These are phyloP conservation scores for Teleogryllus oceanicus DNA, from an alignment of 2,888 invertebrate species.

Conservation along the genomic window DNA sequence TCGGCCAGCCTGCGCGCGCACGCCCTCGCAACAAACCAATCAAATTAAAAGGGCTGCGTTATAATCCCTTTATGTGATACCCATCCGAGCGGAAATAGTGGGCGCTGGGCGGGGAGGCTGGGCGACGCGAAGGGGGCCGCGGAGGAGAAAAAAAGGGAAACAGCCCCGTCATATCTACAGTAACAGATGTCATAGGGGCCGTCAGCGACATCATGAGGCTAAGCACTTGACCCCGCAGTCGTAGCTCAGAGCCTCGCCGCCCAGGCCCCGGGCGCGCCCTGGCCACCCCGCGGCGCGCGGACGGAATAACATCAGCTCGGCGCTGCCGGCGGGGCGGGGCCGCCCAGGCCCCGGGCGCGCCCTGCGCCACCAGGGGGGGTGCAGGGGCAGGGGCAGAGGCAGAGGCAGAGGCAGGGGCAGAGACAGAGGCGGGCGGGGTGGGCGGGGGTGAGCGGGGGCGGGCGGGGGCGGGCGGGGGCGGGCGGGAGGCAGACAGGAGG, in stretches of 20 bases:
- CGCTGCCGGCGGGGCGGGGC: background rate
- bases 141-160: constrained; percentile 3
- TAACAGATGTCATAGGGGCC: constrained; percentile 18
- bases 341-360: no score
- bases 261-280: background rate
- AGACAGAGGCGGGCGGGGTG: no score
- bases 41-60: constrained; percentile 18
- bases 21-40: constrained; percentile 4
- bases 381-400: no score
- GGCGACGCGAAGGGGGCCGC: background rate
- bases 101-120: background rate
- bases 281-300: background rate
- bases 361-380: no score
- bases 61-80: constrained; percentile 18
- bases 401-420: no score
- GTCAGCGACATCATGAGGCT: constrained; percentile 18
- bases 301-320: constrained; percentile 18
- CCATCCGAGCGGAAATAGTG: constrained; percentile 18
- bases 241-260: background rate
- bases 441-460: no score
- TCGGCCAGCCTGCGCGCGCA: background rate
- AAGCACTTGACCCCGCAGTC: background rate
- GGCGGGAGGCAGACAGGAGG: no score
- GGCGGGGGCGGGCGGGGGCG: no score
- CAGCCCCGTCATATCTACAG: constrained; percentile 9